These are phyloP conservation scores for Aphodius sticticus DNA, from an alignment of 2,888 invertebrate species.

Conservation along the genomic window DNA sequence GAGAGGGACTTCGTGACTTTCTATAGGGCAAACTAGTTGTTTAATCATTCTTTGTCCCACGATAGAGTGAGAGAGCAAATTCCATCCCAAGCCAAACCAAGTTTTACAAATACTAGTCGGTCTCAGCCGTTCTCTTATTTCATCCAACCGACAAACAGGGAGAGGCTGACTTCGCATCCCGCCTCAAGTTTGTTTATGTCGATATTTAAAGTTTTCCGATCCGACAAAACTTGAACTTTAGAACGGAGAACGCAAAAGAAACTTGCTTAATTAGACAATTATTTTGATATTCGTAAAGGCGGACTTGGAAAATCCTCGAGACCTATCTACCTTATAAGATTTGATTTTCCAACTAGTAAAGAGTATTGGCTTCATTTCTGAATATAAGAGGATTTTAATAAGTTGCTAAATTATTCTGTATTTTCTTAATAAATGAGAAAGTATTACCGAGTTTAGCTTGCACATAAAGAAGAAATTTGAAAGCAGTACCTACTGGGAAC, in stretches of 20 bases:
- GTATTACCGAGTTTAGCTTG: too few species aligned
- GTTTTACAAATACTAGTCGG: neutral
- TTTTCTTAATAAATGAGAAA: too few species aligned
- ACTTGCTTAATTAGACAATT: neutral
- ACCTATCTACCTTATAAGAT: too few species aligned
- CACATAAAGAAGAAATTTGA: too few species aligned
- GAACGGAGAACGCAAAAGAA: neutral
- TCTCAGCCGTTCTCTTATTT: too few species aligned
- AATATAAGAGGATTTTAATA: too few species aligned
- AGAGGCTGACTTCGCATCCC: neutral
- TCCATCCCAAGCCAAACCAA: neutral
- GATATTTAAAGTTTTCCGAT: neutral
- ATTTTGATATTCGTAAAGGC: neutral
- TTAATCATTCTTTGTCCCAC: slow-evolving; percentile 29
- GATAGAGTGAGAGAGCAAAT: neutral
- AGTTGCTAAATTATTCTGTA: too few species aligned
- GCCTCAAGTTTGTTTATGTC: neutral
- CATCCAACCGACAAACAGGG: too few species aligned
- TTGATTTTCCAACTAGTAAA: too few species aligned
- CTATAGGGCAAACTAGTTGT: slow-evolving; percentile 34
- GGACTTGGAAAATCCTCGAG: too few species aligned
- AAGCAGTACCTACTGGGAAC: too few species aligned
- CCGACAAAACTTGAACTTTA: neutral
- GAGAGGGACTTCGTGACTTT: slow-evolving; percentile 33
- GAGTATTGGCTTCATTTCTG: too few species aligned